Conservation (phyloP, 2,888 invertebrate genomes). For the Lepidocyrtinus sp. region DNA sequence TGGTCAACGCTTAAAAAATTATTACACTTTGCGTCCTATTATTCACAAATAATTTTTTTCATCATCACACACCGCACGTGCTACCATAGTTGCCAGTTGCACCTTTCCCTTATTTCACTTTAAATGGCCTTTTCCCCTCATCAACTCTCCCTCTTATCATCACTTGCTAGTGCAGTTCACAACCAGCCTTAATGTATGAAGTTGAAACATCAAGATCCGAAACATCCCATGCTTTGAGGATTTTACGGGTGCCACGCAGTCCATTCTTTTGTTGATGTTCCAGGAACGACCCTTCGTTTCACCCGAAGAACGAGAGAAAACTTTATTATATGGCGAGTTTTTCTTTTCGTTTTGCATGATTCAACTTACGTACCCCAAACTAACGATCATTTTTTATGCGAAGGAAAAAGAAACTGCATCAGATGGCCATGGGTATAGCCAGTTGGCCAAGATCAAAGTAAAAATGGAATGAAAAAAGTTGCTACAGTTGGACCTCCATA, state of each 20-base stretch:
- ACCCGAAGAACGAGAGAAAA: no score
- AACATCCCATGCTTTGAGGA: neutral
- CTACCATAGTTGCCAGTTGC: conserved; percentile 9
- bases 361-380: conserved; percentile 5
- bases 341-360: neutral
- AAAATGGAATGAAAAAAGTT: conserved; percentile 6
- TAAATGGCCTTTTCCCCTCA: conserved; percentile 29
- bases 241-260: neutral
- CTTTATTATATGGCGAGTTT: neutral
- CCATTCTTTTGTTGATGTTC: neutral
- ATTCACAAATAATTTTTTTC: no score
- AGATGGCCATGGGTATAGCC: neutral
- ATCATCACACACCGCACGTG: neutral
- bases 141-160: conserved; percentile 41
- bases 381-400: conserved; percentile 3
- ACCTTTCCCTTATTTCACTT: conserved; percentile 3
- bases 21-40: neutral
- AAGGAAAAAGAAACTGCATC: conserved; percentile 45
- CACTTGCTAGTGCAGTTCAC: conserved; percentile 26
- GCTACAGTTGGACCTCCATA: conserved; percentile 8
- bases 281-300: no score
- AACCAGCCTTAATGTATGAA: conserved; percentile 40
- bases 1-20: conserved; percentile 23
- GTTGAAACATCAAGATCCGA: conserved; percentile 19
- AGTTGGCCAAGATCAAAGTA: neutral